phyloP scores from a whole-genome alignment of 92 coral and sea anemone genomes.

The Umimayanthus chanpuru region DNA sequence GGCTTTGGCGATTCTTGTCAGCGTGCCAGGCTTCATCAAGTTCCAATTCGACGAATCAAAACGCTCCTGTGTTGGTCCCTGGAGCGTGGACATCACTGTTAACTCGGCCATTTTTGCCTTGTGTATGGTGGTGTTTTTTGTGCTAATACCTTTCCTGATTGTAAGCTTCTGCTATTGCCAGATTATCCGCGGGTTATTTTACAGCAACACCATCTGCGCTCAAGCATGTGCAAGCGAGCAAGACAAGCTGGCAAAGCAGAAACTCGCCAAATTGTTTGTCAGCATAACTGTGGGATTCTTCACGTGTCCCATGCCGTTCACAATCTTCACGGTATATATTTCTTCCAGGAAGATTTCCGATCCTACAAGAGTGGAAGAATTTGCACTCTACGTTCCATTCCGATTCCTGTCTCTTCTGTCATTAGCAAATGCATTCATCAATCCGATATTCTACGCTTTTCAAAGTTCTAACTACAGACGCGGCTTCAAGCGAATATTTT shows the following conservation, averaged over 20 bases:
- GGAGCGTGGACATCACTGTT: conserved; percentile 15
- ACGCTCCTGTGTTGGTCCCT: conserved; percentile 29
- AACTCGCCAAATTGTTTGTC: conserved; percentile 25
- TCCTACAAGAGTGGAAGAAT: neutral
- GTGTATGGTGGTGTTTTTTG: conserved; percentile 29
- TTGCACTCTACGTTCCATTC: neutral
- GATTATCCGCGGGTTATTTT: conserved; percentile 16
- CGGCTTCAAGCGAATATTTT: conserved; percentile 29
- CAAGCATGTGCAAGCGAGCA: neutral
- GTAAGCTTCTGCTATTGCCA: conserved; percentile 27
- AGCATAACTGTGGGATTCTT: conserved; percentile 25
- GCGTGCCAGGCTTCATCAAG: conserved; percentile 30
- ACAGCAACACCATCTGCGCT: conserved; percentile 3
- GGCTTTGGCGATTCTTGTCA: neutral
- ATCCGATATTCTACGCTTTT: conserved; percentile 32
- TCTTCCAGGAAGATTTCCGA: conserved; percentile 22
- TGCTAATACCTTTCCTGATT: conserved; percentile 16
- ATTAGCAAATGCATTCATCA: conserved; percentile 22
- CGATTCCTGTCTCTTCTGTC: conserved; percentile 11
- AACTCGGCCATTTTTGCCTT: conserved; percentile 24
- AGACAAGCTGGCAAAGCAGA: conserved; percentile 19
- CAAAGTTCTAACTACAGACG: conserved; percentile 41
- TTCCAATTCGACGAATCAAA: conserved; percentile 12
- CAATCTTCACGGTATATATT: conserved; percentile 8
- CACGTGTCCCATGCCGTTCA: conserved; percentile 34